Conservation (phyloP, 2,797 vertebrate species). For the Oreochromis grahami region DNA sequence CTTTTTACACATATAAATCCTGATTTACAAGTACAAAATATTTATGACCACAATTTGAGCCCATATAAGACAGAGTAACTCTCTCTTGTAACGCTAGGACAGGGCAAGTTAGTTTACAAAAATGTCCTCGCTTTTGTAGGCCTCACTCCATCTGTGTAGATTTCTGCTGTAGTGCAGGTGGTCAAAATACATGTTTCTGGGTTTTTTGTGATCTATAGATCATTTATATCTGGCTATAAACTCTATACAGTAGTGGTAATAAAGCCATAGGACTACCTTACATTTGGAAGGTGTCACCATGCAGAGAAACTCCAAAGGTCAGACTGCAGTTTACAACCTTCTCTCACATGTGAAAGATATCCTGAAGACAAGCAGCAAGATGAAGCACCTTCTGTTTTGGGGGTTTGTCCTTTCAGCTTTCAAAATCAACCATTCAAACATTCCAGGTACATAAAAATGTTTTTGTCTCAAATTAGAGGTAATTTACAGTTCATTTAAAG, state of each 20-base stretch:
- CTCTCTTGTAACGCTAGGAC: not conserved
- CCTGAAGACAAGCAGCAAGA: slow-evolving; percentile 51
- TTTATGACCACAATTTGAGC: no score
- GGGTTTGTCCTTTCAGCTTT: slow-evolving; percentile 45
- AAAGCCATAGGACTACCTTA: not conserved
- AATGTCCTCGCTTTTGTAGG: not conserved
- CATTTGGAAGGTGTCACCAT: not conserved
- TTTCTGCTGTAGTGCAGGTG: not conserved
- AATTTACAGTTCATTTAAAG: not conserved
- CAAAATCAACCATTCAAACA: not conserved
- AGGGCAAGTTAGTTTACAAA: not conserved
- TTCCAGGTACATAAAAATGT: slow-evolving; percentile 50
- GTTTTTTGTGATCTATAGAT: not conserved
- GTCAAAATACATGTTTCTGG: not conserved
- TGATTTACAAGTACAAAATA: no score
- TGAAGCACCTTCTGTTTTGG: slow-evolving; percentile 63
- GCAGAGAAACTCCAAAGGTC: slow-evolving; percentile 64
- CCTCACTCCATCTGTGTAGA: not conserved
- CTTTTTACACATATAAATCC: no score
- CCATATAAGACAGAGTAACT: not conserved
- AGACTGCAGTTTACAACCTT: slow-evolving; percentile 50
- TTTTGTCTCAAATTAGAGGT: not conserved
- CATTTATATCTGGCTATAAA: not conserved
- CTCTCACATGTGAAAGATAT: slow-evolving; percentile 19
- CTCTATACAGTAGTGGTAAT: not conserved